These are phyloP conservation scores for Hemiprocne comata DNA, from an alignment of 2,113 vertebrate species.

Conservation along the genomic window DNA sequence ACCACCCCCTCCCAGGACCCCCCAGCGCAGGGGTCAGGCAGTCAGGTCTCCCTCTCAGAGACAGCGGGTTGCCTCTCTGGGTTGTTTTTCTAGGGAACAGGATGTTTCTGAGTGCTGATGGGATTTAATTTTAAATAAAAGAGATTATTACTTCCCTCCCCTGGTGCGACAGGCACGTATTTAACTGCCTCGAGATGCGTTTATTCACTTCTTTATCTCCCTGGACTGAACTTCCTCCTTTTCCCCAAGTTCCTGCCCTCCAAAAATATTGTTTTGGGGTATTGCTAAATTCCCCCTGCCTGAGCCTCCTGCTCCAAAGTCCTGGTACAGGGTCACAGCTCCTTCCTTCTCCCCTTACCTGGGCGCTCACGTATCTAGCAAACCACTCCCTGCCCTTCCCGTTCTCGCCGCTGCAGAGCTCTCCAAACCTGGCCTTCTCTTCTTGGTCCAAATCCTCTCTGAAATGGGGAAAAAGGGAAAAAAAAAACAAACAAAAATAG, in stretches of 20 bases:
- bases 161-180: accelerated
- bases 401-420: slow-evolving; percentile 87
- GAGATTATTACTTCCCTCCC: not conserved
- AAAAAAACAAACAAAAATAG: too few species aligned
- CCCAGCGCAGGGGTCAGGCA: not conserved
- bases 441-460: slow-evolving; percentile 95
- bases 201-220: not conserved
- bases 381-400: slow-evolving; percentile 97
- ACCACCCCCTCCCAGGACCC: too few species aligned
- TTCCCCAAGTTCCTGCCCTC: not conserved
- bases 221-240: not conserved
- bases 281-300: not conserved
- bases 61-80: accelerated
- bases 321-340: accelerated
- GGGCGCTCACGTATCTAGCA: slow-evolving; percentile 90
- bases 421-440: slow-evolving; percentile 93
- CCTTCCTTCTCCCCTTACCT: slow-evolving; percentile 75
- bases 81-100: not conserved
- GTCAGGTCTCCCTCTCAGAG: not conserved
- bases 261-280: not conserved
- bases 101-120: not conserved
- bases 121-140: not conserved
- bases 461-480: not conserved
- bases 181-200: not conserved
- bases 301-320: not conserved